Conservation (phyloP, 1,140 invertebrate genomes). For the Matsumurasca onukii region DNA sequence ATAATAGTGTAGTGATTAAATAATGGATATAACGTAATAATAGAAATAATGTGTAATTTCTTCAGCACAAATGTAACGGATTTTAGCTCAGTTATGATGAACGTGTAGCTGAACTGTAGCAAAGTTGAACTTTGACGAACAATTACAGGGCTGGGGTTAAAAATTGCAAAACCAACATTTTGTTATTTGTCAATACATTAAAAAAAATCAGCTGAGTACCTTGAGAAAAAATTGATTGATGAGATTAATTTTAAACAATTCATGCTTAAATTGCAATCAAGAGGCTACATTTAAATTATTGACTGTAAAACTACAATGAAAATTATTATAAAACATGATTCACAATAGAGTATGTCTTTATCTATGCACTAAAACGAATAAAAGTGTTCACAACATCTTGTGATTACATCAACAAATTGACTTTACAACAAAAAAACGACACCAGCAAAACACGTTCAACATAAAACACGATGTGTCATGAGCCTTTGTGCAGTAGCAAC, state of each 20-base stretch:
- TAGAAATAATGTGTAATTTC: neutral
- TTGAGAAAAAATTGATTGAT: neutral
- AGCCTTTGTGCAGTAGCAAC: conserved; percentile 2
- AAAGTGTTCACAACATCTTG: too few relatives aligned
- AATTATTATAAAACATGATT: neutral
- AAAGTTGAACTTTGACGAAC: neutral
- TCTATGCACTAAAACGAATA: too few relatives aligned
- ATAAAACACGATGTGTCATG: conserved; percentile 1
- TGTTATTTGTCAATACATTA: conserved; percentile 7
- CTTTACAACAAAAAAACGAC: neutral
- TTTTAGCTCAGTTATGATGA: neutral
- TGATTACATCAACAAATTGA: neutral
- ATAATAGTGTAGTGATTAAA: conserved; percentile 8
- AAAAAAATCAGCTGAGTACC: neutral
- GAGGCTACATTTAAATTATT: neutral
- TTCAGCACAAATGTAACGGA: neutral
- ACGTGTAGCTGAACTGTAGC: neutral
- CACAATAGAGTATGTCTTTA: conserved; percentile 2
- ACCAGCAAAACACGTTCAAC: conserved; percentile 8
- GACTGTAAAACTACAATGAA: neutral
- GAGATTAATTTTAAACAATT: neutral
- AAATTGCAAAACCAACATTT: neutral
- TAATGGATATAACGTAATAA: neutral
- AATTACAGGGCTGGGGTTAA: neutral
- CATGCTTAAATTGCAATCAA: neutral